These are phyloP conservation scores for Lasiurus cinereus DNA, from an alignment of 2,113 vertebrate species.

Conservation along the genomic window DNA sequence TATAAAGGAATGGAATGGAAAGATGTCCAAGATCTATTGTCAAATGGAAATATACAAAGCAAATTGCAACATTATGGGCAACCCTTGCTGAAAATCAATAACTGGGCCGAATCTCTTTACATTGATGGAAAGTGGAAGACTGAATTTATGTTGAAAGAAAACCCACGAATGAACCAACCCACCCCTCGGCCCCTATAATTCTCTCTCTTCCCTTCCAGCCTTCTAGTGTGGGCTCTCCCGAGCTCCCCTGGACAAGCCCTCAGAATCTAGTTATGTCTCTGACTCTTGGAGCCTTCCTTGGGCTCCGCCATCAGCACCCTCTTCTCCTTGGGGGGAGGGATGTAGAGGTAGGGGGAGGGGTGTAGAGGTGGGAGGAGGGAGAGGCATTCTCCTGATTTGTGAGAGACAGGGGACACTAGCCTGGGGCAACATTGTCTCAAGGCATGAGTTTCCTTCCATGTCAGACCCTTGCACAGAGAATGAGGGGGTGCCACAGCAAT, in stretches of 20 bases:
- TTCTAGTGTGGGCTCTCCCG: neutral
- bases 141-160: slow-evolving; percentile 49
- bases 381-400: neutral
- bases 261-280: neutral
- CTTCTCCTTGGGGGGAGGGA: neutral
- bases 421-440: neutral
- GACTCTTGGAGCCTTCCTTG: neutral
- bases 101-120: slow-evolving; percentile 50
- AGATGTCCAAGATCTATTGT: slow-evolving; percentile 7
- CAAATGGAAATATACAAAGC: slow-evolving; percentile 19
- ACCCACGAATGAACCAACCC: neutral
- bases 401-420: neutral
- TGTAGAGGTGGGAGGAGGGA: neutral
- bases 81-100: slow-evolving; percentile 49
- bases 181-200: too few relatives aligned
- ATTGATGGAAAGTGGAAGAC: neutral
- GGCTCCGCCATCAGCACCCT: neutral
- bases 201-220: neutral
- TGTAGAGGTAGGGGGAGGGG: too few relatives aligned
- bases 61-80: slow-evolving; percentile 31
- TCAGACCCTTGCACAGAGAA: neutral
- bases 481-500: neutral
- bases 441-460: neutral
- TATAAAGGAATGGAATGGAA: slow-evolving; percentile 35
- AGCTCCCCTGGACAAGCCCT: neutral